These are phyloP conservation scores for Microtus pennsylvanicus DNA, from an alignment of 2,113 vertebrate species.

Conservation along the genomic window DNA sequence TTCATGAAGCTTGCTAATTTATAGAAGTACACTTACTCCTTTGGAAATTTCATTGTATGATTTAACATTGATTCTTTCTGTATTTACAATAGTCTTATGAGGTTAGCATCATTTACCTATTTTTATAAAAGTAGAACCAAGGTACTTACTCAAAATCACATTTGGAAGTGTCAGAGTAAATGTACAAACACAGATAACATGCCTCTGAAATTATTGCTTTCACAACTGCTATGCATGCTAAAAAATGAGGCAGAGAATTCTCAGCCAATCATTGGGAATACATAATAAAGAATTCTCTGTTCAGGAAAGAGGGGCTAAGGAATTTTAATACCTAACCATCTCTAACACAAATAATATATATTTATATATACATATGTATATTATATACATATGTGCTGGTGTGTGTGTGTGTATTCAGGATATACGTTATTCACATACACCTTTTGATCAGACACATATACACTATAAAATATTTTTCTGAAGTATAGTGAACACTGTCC, in stretches of 20 bases:
- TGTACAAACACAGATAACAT: background rate
- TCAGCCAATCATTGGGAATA: background rate
- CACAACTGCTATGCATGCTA: background rate
- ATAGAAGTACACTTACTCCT: background rate
- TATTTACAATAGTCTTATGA: background rate
- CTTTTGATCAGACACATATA: background rate
- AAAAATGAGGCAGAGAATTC: background rate
- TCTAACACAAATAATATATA: background rate
- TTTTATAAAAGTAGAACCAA: background rate
- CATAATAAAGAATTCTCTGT: background rate
- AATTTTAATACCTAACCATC: background rate
- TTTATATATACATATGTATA: background rate
- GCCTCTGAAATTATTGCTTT: background rate
- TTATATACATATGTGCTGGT: background rate
- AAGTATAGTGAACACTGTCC: background rate
- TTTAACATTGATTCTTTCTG: background rate
- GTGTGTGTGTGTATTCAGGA: background rate
- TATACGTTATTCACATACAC: background rate
- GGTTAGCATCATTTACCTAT: background rate
- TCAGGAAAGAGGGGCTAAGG: background rate
- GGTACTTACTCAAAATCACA: background rate
- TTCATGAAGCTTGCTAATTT: background rate
- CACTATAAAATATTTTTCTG: background rate
- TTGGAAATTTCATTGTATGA: accelerated
- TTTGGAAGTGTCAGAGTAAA: background rate